phyloP scores from a whole-genome alignment of 2,113 vertebrate species.

The Syngnathus floridae region DNA sequence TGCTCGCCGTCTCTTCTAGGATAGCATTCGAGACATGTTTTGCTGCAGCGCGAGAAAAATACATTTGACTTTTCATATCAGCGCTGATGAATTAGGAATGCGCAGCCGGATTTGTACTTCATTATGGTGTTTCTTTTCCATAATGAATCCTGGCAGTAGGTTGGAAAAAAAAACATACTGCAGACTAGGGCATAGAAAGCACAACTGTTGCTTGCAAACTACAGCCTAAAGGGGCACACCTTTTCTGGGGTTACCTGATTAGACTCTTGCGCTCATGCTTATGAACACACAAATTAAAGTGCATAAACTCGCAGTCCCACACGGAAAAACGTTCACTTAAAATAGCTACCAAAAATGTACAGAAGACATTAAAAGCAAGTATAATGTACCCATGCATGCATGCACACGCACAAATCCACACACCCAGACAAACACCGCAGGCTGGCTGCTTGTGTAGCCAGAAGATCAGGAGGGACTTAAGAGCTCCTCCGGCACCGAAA shows the following conservation, averaged over 20 bases:
- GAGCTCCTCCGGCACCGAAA: conserved; percentile 61
- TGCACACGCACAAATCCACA: conserved; percentile 11
- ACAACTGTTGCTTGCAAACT: conserved; percentile 53
- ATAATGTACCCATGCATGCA: neutral
- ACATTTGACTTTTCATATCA: conserved; percentile 57
- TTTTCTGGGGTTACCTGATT: conserved; percentile 39
- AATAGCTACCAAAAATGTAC: conserved; percentile 25
- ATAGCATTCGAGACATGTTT: conserved; percentile 27
- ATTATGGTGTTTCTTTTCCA: conserved; percentile 16
- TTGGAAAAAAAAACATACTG: conserved; percentile 19
- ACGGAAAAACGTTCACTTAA: conserved; percentile 19
- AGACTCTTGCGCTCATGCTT: conserved; percentile 11
- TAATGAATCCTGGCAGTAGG: conserved; percentile 52
- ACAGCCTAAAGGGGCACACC: conserved; percentile 53
- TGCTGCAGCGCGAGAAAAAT: conserved; percentile 38
- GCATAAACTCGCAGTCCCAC: conserved; percentile 6
- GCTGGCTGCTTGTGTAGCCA: conserved; percentile 42
- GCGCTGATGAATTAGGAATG: conserved; percentile 39
- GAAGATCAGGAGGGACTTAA: conserved; percentile 64
- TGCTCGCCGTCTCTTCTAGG: conserved; percentile 24
- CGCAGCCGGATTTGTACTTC: conserved; percentile 16
- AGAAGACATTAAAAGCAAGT: conserved; percentile 19
- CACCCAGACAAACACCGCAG: conserved; percentile 31
- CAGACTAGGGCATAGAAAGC: conserved; percentile 18
- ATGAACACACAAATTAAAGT: neutral